phyloP scores from a whole-genome alignment of 2,888 invertebrate genomes.

The Idaea straminata region DNA sequence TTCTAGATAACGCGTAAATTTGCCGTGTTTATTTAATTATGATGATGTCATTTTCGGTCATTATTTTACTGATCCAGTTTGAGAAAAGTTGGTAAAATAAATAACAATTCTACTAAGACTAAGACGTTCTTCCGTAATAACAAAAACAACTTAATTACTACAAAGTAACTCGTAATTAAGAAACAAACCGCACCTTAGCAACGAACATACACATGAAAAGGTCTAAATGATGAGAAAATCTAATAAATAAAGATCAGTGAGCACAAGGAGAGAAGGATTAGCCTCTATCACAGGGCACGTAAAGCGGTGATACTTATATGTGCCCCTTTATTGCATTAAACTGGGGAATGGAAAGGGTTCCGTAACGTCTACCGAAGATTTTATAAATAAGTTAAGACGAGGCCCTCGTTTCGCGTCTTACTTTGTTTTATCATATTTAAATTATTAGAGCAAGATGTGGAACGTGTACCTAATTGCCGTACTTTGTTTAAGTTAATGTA shows the following conservation, averaged over 20 bases:
- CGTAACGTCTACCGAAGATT: slow-evolving; percentile 67
- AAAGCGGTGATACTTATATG: slow-evolving; percentile 77
- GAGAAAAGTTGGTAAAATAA: neutral
- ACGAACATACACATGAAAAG: slow-evolving; percentile 14
- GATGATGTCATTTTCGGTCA: neutral
- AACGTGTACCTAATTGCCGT: slow-evolving; percentile 81
- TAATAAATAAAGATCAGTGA: slow-evolving; percentile 65
- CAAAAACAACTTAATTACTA: neutral
- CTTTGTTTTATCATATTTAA: slow-evolving; percentile 81
- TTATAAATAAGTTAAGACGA: slow-evolving; percentile 77
- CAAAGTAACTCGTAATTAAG: neutral
- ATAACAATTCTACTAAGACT: neutral
- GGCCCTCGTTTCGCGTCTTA: slow-evolving; percentile 67
- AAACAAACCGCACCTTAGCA: slow-evolving; percentile 5
- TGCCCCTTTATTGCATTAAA: slow-evolving; percentile 79
- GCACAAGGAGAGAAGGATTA: slow-evolving; percentile 65
- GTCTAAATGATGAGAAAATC: slow-evolving; percentile 48
- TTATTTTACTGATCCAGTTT: neutral
- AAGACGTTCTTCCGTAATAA: neutral
- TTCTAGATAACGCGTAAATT: neutral
- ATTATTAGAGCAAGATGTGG: slow-evolving; percentile 80
- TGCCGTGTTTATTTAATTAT: neutral
- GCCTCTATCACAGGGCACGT: slow-evolving; percentile 70
- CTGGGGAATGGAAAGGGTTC: slow-evolving; percentile 67
- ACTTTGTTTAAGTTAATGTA: slow-evolving; percentile 80